Evolutionary conservation across 2,113 vertebrate genomes (phyloP).

Genomic region (Struthio camelus): DNA sequence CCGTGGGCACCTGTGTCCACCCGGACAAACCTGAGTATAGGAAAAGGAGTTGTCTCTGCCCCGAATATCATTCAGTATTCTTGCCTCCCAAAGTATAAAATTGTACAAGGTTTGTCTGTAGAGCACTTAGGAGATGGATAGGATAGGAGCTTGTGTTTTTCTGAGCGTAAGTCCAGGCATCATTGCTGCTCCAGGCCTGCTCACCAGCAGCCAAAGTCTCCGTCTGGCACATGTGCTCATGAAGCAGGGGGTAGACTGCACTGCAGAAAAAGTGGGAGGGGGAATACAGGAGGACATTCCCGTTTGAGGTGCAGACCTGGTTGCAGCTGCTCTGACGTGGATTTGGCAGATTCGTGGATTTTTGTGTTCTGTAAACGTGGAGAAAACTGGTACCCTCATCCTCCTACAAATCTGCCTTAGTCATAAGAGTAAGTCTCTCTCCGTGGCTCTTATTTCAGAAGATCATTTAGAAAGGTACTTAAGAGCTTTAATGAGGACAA

Average conservation of each 20-base stretch:
- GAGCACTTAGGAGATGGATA: neutral
- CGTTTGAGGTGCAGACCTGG: neutral
- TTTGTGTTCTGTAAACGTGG: neutral
- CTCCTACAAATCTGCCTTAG: neutral
- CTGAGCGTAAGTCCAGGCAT: neutral
- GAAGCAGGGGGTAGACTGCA: neutral
- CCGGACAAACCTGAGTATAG: neutral
- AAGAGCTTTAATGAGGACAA: constrained; percentile 6
- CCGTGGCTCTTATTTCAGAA: neutral
- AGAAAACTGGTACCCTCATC: neutral
- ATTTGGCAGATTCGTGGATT: neutral
- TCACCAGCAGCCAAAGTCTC: rapidly evolving
- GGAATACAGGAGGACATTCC: neutral
- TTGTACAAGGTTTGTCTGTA: neutral
- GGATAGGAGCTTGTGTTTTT: neutral
- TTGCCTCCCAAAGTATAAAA: neutral
- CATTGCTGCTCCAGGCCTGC: rapidly evolving
- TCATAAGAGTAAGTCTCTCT: neutral
- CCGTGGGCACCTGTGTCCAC: neutral
- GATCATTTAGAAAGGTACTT: constrained; percentile 10
- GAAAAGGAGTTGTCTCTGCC: neutral
- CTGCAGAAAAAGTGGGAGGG: neutral
- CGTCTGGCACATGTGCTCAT: neutral
- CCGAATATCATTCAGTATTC: neutral
- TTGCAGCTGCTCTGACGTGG: neutral